Percentiles rank a stretch among this genome's conserved stretches.
Evolutionary conservation across 1,140 invertebrate genomes (phyloP).

Genomic region (Magallana ariakensis): DNA sequence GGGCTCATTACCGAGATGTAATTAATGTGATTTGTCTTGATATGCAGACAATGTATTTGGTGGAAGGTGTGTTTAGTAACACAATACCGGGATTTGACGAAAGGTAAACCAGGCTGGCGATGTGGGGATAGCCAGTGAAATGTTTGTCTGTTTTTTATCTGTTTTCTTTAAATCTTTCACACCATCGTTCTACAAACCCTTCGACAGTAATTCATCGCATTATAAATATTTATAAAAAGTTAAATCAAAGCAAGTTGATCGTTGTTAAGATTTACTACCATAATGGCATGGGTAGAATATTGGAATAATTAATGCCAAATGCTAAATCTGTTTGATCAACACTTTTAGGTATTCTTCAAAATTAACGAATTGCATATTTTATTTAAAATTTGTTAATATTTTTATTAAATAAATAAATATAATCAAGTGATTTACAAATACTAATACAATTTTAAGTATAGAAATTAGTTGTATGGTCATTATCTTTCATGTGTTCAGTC

Average conservation of each 20-base stretch:
- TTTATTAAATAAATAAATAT: too few species aligned
- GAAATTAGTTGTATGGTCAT: too few species aligned
- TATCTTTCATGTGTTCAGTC: too few species aligned
- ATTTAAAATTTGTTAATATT: too few species aligned
- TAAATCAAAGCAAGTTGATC: too few species aligned
- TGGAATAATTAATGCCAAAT: not conserved
- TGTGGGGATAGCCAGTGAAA: not conserved
- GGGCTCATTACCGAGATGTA: not conserved
- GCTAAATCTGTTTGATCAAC: too few species aligned
- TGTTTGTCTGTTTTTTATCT: slow-evolving; percentile 19
- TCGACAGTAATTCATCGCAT: slow-evolving; percentile 6
- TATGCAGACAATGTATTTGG: not conserved
- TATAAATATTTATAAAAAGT: slow-evolving; percentile 17
- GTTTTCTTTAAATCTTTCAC: not conserved
- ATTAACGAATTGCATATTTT: too few species aligned
- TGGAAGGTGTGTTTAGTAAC: slow-evolving; percentile 17
- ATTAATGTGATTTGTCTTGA: slow-evolving; percentile 32
- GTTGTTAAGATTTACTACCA: not conserved
- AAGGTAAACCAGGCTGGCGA: not conserved
- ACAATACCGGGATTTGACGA: slow-evolving; percentile 6
- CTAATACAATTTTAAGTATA: too few species aligned
- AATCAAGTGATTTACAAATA: too few species aligned
- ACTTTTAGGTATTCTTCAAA: too few species aligned
- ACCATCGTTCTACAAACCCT: not conserved
- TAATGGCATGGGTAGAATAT: not conserved